Conservation (phyloP, 2,797 vertebrate genomes). For the Prunella strophiata region DNA sequence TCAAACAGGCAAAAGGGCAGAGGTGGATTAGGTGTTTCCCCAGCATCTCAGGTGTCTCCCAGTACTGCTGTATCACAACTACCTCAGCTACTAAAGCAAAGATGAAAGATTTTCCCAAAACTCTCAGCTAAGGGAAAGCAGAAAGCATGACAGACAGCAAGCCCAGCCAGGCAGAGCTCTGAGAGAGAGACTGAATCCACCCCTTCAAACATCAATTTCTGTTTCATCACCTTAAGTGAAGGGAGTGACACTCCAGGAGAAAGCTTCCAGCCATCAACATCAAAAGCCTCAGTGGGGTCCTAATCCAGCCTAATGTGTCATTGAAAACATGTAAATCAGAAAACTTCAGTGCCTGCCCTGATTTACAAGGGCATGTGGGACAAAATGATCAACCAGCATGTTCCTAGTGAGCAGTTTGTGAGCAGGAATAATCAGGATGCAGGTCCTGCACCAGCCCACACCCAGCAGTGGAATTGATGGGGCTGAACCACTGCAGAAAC, state of each 20-base stretch:
- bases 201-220: conserved; percentile 20
- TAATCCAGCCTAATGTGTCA: not conserved
- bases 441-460: not conserved
- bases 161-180: not conserved
- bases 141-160: not conserved
- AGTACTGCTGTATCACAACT: not conserved
- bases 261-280: not conserved
- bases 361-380: not conserved
- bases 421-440: not conserved
- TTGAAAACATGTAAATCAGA: not conserved
- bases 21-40: not conserved
- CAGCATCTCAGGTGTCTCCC: not conserved
- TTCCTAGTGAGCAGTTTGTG: not conserved
- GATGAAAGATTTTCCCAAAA: not conserved
- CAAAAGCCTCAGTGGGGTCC: not conserved
- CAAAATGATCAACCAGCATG: not conserved
- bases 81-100: not conserved
- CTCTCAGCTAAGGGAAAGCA: not conserved
- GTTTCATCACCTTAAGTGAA: not conserved
- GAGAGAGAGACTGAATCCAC: not conserved
- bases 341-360: not conserved
- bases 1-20: not conserved
- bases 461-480: not conserved
- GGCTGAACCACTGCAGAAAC: not conserved
- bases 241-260: not conserved